Evolutionary conservation across 2,797 vertebrate genomes (phyloP), one percentile per base, ranked within the genome.

Genomic region (Smutsia temminckii): DNA sequence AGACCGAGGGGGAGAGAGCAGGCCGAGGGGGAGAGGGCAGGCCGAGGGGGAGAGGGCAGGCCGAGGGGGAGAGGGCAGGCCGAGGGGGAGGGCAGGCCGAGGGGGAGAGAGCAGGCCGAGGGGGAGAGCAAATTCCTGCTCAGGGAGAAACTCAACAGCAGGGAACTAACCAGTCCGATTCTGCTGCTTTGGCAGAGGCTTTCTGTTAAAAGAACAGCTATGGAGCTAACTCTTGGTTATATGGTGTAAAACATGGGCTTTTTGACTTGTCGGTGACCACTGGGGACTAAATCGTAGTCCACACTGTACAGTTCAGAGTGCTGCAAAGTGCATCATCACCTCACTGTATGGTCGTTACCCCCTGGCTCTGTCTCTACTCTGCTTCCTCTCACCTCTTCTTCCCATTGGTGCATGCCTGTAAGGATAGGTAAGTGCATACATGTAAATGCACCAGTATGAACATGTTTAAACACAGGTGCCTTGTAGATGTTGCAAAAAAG

Each of bases 311-410:
- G 79, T 9, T 12, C 37, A 4, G 16, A 8, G 29, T 18, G 14
- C 49, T 49, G 2, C 5, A 18, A 72, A 16, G 6, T 3, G 8
- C 0, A 5, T 46, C 1, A 6, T 20, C 10, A 13, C 37, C 55
- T 81, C 34, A 4, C 16, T 71, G 53, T 0, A 3, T 0, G 17
- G 46, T 6, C 0, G 16, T 6, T 11, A 11, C 21, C 11, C 8
- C 49, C 71, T 16, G 51, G 6, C 40, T 8, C 21, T 4, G 0
- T 7, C 59, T 27, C 11, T 9, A 0, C 3, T 51, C 49, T 46
- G 53, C 55, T 46, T 10, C 34, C 13, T 64, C 57, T 27, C 23
- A 3, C 12, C n/a, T 42, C 1, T 72, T 63, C 16, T 79, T 53
- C 55, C 84, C 59, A 4, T 6, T 9, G 16, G n/a, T 34, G 12